These are phyloP conservation scores for Hermetia illucens DNA, from an alignment of 1,140 invertebrate species.

Conservation along the genomic window DNA sequence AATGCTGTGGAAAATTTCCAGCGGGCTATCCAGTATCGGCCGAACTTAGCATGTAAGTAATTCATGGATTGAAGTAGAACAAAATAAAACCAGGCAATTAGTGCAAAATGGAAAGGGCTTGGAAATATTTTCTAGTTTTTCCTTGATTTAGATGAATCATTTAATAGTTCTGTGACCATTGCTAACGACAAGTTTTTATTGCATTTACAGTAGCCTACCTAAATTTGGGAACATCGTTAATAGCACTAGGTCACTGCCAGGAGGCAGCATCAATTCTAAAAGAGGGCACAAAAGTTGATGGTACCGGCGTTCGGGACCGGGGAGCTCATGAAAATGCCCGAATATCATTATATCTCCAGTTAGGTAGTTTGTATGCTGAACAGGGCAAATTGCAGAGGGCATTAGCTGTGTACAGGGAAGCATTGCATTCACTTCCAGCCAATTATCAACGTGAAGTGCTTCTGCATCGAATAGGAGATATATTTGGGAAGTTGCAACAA, in stretches of 20 bases:
- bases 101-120: no score
- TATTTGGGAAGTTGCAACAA: slow-evolving; percentile 63
- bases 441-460: slow-evolving; percentile 59
- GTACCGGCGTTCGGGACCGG: slow-evolving; percentile 74
- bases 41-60: slow-evolving; percentile 89
- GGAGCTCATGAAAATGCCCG: slow-evolving; percentile 77
- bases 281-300: slow-evolving; percentile 70
- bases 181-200: no score
- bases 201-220: slow-evolving; percentile 79
- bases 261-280: slow-evolving; percentile 73
- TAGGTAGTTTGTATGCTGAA: slow-evolving; percentile 80
- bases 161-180: no score
- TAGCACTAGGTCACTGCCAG: slow-evolving; percentile 60
- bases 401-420: slow-evolving; percentile 77
- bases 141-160: no score
- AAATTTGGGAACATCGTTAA: slow-evolving; percentile 79
- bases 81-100: no score
- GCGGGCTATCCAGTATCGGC: slow-evolving; percentile 83
- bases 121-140: no score
- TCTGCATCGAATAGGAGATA: slow-evolving; percentile 47
- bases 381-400: slow-evolving; percentile 71
- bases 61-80: no score
- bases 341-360: slow-evolving; percentile 80
- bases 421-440: slow-evolving; percentile 62
- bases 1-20: slow-evolving; percentile 87